Evolutionary conservation across 1,140 invertebrate species (phyloP).

Genomic region (Anastrepha obliqua): DNA sequence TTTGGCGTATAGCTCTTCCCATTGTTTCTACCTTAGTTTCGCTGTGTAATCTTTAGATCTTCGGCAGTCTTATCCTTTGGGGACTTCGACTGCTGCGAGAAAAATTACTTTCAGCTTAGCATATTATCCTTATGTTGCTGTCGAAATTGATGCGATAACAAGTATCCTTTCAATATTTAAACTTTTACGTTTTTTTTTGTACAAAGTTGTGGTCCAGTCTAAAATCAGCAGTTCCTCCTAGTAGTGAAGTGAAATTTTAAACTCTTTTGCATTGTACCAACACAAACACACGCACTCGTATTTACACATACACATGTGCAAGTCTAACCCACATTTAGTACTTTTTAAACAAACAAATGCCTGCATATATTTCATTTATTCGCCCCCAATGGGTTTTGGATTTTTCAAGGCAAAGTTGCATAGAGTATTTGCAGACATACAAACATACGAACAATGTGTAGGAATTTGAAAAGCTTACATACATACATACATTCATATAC

Average conservation of each 20-base stretch:
- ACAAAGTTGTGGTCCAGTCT: background rate
- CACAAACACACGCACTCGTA: background rate
- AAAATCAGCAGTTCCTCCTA: background rate
- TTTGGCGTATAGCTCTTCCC: background rate
- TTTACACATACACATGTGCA: too few relatives aligned
- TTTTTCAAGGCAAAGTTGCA: slow-evolving; percentile 22
- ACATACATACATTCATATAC: background rate
- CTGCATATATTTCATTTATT: background rate
- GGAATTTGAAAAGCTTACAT: background rate
- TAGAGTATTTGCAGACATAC: background rate
- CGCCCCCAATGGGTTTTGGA: slow-evolving; percentile 4
- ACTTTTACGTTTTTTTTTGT: background rate
- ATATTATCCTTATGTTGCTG: slow-evolving; percentile 33
- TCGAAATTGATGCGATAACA: slow-evolving; percentile 52
- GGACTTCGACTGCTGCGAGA: background rate
- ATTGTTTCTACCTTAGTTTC: background rate
- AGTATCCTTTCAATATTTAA: slow-evolving; percentile 51
- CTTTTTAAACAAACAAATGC: background rate
- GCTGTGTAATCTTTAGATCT: slow-evolving; percentile 34
- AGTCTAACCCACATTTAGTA: slow-evolving; percentile 1
- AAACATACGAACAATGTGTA: background rate
- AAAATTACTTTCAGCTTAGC: slow-evolving; percentile 44
- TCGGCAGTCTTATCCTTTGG: background rate
- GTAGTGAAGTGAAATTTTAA: slow-evolving; percentile 17
- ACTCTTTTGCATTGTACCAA: background rate